A percentile compares a stretch with the other conserved stretches of the same genome.
Evolutionary conservation across 2,113 vertebrate species (phyloP).

Genomic region (Chroicocephalus ridibundus): DNA sequence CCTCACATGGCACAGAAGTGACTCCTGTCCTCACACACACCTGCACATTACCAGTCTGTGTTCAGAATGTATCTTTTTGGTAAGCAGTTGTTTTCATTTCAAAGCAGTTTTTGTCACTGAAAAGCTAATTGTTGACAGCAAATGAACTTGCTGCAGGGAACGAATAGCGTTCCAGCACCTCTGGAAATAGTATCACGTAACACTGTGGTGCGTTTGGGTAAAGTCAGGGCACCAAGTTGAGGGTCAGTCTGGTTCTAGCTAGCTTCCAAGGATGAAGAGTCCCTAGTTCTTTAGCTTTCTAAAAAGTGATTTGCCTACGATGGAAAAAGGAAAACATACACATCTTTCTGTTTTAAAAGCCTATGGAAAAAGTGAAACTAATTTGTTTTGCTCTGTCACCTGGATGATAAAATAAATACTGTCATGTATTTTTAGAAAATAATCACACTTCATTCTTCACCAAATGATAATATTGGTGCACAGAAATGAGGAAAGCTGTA

Average conservation of each 20-base stretch:
- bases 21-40: not conserved
- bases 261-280: not conserved
- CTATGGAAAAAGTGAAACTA: not conserved
- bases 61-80: not conserved
- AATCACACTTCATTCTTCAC: not conserved
- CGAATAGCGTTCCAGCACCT: not conserved
- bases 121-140: not conserved
- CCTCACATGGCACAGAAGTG: not conserved
- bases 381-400: not conserved
- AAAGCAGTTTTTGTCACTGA: not conserved
- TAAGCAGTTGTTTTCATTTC: not conserved
- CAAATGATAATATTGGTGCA: not conserved
- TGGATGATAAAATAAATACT: not conserved
- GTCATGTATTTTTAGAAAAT: not conserved
- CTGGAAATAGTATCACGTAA: not conserved
- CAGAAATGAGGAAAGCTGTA: not conserved
- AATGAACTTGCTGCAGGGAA: not conserved
- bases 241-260: not conserved
- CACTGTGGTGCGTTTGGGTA: accelerated
- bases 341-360: not conserved
- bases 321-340: not conserved
- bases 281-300: not conserved
- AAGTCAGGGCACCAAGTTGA: not conserved
- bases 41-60: not conserved
- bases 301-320: not conserved